Evolutionary conservation across 2,888 invertebrate genomes (phyloP).

Genomic region (Bibio marci): DNA sequence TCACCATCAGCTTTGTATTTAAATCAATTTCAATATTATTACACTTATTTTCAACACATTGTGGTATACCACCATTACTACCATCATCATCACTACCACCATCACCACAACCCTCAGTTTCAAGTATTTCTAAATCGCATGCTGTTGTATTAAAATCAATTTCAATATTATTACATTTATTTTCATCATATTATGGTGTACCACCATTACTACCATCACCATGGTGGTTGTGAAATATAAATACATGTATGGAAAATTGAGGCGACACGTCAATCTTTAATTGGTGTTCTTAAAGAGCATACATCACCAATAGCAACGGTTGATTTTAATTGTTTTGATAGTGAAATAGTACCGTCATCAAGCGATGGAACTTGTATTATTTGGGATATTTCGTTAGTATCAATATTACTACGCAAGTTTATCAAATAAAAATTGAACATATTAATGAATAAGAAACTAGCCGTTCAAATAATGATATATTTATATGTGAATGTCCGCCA

Average conservation of each 20-base stretch:
- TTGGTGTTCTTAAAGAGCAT: slow-evolving; percentile 75
- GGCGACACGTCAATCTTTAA: slow-evolving; percentile 44
- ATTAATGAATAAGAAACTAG: slow-evolving; percentile 21
- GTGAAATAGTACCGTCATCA: slow-evolving; percentile 75
- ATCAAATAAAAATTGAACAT: slow-evolving; percentile 46
- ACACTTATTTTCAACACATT: too few relatives aligned
- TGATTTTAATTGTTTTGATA: slow-evolving; percentile 56
- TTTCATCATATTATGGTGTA: too few relatives aligned
- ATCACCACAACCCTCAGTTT: too few relatives aligned
- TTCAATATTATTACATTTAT: too few relatives aligned
- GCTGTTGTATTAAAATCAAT: too few relatives aligned
- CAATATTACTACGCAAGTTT: slow-evolving; percentile 33
- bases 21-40: too few relatives aligned
- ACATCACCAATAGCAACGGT: slow-evolving; percentile 73
- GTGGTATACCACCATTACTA: too few relatives aligned
- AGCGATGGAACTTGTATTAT: slow-evolving; percentile 87
- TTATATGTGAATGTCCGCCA: slow-evolving; percentile 25
- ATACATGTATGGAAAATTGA: slow-evolving; percentile 66
- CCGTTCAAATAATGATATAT: slow-evolving; percentile 21
- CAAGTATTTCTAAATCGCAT: too few relatives aligned
- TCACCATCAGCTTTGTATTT: too few relatives aligned
- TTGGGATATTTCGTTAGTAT: slow-evolving; percentile 66
- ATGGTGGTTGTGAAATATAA: slow-evolving; percentile 91
- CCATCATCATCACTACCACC: too few relatives aligned
- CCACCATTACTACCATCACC: too few relatives aligned